Base-by-base conservation (phyloP, 2,113 vertebrate genomes). In the Cottus gobio region DNA sequence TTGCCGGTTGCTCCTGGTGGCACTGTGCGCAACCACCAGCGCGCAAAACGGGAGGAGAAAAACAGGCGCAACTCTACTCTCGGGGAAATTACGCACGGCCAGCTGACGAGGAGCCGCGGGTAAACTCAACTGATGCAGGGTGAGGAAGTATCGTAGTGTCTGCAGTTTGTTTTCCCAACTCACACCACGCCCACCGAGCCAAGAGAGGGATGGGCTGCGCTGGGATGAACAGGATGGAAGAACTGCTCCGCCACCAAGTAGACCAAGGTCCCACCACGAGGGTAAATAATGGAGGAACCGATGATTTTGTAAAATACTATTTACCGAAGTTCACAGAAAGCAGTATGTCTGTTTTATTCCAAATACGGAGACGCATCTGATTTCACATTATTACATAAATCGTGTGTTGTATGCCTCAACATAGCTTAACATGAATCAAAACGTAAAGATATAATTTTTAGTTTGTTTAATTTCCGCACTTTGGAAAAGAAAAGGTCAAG, bases 91-190 rank as follows among this genome's bases (percentile, higher is more conserved):
- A 85, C 79, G 89, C 85, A 75, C 80, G 9, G 44, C 73, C 71
- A 77, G 75, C 37, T 65, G 72, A 79, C 77, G 58, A 63, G 36
- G 65, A 82, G 50, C 80, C 70, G 87, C 79, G 77, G 85, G 72
- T 42, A 66, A 91, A 84, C 75, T 86, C 68, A 75, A 91, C 86
- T 88, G 90, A 91, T 85, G 84, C 75, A 15, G 75, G 83, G 89
- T 85, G 89, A 94, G 91, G 92, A 94, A 94, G 93, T 91, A 78
- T 78, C 82, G 84, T 30, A 58, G 77, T 82, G 82, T 84, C 90
- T 90, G 92, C 90, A 87, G 90, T 93, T 94, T 94, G 94, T 94
- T 94, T 93, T 94, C 91, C 88, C 90, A 89, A 88, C 80, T 92
- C 91, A 92, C 16, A 87, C 95, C 95, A 94, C 95, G 94, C 95